Evolutionary conservation across 2,888 invertebrate species (phyloP).

Genomic region (Drosophila nr. fundita): DNA sequence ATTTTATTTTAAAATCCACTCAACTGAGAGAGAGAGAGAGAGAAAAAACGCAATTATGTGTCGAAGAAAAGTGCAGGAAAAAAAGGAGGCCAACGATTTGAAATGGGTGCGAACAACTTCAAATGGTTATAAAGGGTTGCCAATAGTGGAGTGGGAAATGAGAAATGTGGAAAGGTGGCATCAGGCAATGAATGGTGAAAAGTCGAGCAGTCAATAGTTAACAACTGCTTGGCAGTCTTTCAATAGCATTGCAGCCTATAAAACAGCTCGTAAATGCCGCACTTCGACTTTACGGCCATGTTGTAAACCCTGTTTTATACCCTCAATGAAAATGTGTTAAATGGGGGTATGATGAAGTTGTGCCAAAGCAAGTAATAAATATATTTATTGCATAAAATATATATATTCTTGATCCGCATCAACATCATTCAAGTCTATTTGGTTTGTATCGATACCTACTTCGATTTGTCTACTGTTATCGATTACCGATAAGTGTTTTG

Average conservation of each 20-base stretch:
- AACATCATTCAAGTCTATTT: neutral
- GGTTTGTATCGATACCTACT: neutral
- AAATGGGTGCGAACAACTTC: constrained; percentile 60
- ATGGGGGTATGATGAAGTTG: neutral
- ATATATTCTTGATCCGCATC: neutral
- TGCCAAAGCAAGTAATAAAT: neutral
- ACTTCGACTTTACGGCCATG: constrained; percentile 43
- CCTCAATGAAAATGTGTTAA: neutral
- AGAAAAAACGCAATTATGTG: constrained; percentile 36
- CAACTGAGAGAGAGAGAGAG: constrained; percentile 23
- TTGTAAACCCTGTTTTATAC: constrained; percentile 40
- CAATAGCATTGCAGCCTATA: constrained; percentile 59
- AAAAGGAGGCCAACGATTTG: constrained; percentile 35
- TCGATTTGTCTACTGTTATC: neutral
- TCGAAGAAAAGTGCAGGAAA: constrained; percentile 47
- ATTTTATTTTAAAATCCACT: constrained; percentile 26
- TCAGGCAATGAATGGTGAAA: constrained; percentile 5
- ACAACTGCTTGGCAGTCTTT: constrained; percentile 30
- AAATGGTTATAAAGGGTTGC: constrained; percentile 55
- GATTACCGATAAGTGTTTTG: neutral
- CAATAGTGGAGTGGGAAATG: constrained; percentile 1
- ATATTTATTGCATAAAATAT: neutral
- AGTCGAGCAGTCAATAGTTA: constrained; percentile 44
- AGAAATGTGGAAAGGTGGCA: neutral
- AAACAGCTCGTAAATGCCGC: constrained; percentile 71